Evolutionary conservation across 2,888 invertebrate genomes (phyloP), one percentile per base, ranked within the genome.

Genomic region (Drosophila austrosaltans): DNA sequence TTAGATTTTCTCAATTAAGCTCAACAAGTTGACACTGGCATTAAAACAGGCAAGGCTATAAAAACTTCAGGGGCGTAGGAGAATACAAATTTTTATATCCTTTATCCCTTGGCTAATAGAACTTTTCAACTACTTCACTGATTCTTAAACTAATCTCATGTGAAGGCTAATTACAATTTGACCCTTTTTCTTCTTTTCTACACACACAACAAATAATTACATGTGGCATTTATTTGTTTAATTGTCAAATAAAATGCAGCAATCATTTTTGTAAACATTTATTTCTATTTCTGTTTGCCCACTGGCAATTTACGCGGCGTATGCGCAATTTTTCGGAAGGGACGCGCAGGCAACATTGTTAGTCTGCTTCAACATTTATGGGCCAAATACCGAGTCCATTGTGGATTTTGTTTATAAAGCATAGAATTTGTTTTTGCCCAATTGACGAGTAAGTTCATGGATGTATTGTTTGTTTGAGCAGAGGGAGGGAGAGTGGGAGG

Each of bases 111-210:
- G 10, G 3, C 7, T 2, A 40, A 40, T 40, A 40, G 7, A 36
- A 16, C 1, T 28, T 12, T 48, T 10, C 3, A 22, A 48, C 48
- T 10, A 10, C 10, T 2, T 0, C 22, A 5, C 22, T 48, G 85
- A 76, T 79, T 72, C 79, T 72, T 66, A n/a, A 53, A 53, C 75
- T 79, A 85, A 88, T 86, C 79, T 77, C n/a, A 64, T 71, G 58
- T 72, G 81, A 75, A 82, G 77, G 83, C 79, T 83, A 83, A 84
- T 88, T 86, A 88, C 77, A 75, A 81, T 79, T 73, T 74, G 77
- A 73, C 39, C 57, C 22, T 39, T 39, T 39, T 36, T 39, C 57
- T 57, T 39, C 22, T 12, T 16, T 16, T 16, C 16, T 16, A 16
- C 16, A 16, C 16, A 22, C 39, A 25, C 57, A 57, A 57, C 39